Evolutionary conservation across 2,797 vertebrate species (phyloP), one percentile per base, ranked within the genome.

Genomic region (Spinus pinus): DNA sequence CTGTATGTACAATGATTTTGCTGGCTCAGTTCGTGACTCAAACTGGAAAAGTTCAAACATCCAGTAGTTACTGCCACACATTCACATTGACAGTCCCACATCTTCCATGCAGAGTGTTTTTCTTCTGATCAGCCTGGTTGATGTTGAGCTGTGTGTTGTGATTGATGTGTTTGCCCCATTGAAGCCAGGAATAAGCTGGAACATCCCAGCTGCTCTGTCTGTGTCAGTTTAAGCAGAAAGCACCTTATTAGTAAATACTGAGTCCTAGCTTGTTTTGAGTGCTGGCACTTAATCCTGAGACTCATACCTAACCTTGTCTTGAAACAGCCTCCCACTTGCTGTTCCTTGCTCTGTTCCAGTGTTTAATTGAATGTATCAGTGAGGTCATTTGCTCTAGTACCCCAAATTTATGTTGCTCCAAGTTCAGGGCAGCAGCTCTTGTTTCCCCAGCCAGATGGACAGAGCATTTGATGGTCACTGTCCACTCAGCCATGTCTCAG

Each of bases 41-140:
- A 23, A 42, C 33, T n/a, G 74, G n/a, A 82, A 44, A 51, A 64
- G 53, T 16, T 74, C 14, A 46, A 66, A 49, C 64, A 47, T 33
- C 33, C 7, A 3, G 0, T 15, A 44, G 44, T 17, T 62, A 7
- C 12, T 75, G 44, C 49, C 56, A 64, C 30, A 4, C 0, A 0
- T 47, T 80, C 12, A 18, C 5, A 0, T 0, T 74, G 47, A 66
- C 75, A 95, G 53, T 20, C 31, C 31, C 3, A 2, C 33, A 18
- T 71, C 33, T 19, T 86, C 41, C 33, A 60, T 46, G 57, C 33
- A 51, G 23, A 6, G 9, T 6, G 80, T 75, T 8, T 7, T 69
- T 14, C 51, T 62, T 94, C 88, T 47, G 88, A 41, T 90, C 80
- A 66, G 27, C 71, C 33, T 66, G 62, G 54, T 46, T 80, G 64